Base-by-base conservation (phyloP, 2,797 vertebrate genomes). In the Galago senegalensis region DNA sequence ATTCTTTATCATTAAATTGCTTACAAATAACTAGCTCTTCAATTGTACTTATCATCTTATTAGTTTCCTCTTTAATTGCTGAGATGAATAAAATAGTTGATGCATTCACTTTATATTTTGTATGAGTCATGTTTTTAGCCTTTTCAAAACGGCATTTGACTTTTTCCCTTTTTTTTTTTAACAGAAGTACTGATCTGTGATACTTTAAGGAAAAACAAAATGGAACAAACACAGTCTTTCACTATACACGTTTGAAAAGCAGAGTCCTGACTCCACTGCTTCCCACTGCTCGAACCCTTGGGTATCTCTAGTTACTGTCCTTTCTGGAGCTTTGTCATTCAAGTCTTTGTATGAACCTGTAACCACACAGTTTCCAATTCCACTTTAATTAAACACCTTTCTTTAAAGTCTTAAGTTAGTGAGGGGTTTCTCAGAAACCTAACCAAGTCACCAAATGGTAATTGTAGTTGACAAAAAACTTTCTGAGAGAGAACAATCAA, bases 341-440 rank as follows among this genome's bases (percentile, higher is more conserved):
- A 46, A 3, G 2, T 72, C 31, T 79, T 49, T 88, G 34, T 21
- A 56, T 69, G 31, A 91, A 79, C 25, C 58, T 82, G 17, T 43
- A 61, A 88, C 21, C 72, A 76, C 9, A 72, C 3, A 13, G 40
- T 76, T 70, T 58, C 37, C 43, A 53, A 53, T 92, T 76, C 56
- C 12, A 53, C 46, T 58, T 82, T 86, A 69, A 69, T 75, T 75
- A 92, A 91, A 83, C 58, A 18, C 20, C 12, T 61, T 58, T 61
- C 40, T 89, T 83, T 43, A n/a, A 89, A 82, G 12, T 79, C 76
- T 82, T 75, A 63, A 77, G 17, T 92, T 53, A 88, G 37, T 84
- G 10, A 61, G 20, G 7, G 7, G 5, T 91, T 87, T 60, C 27
- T 89, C 88, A 92, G 69, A 93, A 49, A 43, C 27, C 60, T 58